Evolutionary conservation across 1,140 invertebrate genomes (phyloP), one percentile per base, ranked within the genome.

Genomic region (Battus philenor): DNA sequence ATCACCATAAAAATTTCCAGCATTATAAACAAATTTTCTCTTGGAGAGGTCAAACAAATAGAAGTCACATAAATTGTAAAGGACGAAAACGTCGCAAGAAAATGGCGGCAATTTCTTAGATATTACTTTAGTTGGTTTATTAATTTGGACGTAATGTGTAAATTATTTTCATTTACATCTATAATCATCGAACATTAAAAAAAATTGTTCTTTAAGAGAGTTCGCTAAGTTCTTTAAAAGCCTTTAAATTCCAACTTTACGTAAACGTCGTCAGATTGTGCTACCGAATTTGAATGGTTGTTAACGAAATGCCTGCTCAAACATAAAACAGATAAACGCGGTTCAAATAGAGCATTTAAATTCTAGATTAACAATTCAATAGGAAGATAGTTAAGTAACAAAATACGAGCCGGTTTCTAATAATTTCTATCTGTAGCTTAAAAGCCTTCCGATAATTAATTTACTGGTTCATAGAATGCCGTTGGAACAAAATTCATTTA

Each of bases 301-400:
- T 10, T 41, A 41, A 41, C 53, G 53, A 51, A 61, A 60, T 58
- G 55, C 50, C 29, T 54, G 57, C 47, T 50, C 41, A 43, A 46
- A 67, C 60, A 71, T 71, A 66, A 71, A 76, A 41, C 44, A 68
- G 68, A 74, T 74, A 71, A 62, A 53, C 50, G 47, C 34, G 33
- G 44, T 54, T 64, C 54, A 65, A 68, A 59, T 39, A 51, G 46
- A 60, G 51, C 47, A 58, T 58, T 67, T 60, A 60, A 58, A 51
- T 54, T 44, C 53, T 34, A 54, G 46, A 60, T 59, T 57, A 59
- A 54, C 41, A 16, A 31, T 50, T 52, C 43, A 39, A 52, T 55
- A 45, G 47, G 41, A 34, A 53, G 48, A 47, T 56, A 53, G 49
- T 48, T 53, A 38, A 59, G 51, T 50, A 49, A 58, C 41, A 20